Evolutionary conservation across 2,888 invertebrate genomes (phyloP), one percentile per base, ranked within the genome.

Genomic region (Lapara coniferarum): DNA sequence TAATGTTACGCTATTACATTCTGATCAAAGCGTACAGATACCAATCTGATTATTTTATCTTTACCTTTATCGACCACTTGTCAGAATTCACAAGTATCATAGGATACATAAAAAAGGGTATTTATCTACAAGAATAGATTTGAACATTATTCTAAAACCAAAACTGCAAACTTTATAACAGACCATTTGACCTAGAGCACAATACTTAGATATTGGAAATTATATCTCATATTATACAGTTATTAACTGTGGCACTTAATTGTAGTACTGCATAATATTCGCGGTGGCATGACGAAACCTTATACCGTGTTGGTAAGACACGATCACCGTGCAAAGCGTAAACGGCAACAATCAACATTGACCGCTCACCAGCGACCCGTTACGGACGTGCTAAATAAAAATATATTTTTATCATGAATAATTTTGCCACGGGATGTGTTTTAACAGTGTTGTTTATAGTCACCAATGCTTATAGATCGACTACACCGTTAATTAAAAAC

Each of bases 401-500:
- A 14, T 14, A 55, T 30, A 53, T n/a, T 16, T 10, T 19, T 55
- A 67, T 19, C 0, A 66, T 69, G 66, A 66, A 57, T 2, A 25
- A 19, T 14, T 19, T 58, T 13, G 46, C 19, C 46, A 51, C 44
- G 51, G 44, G 37, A 14, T 44, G 66, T 44, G 12, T 69, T n/a
- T 52, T 69, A 57, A 58, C 44, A 10, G 30, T 57, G 52, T 16
- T 67, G 44, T 57, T 66, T 14, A 52, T 66, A 16, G 57, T 51
- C 14, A 74, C 81, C 69, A 76, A 74, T 19, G 85, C 83, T 1
- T 85, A 78, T 69, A 83, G 82, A 71, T 71, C 85, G 2, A 76
- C 81, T 10, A 80, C 86, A 14, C 92, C 92, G 51, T 79, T 92
- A 10, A 91, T 92, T 75, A 91, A 88, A 80, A 91, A 87, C 73